Conservation (phyloP, 2,888 invertebrate species). For the Dendrolimus houi region DNA sequence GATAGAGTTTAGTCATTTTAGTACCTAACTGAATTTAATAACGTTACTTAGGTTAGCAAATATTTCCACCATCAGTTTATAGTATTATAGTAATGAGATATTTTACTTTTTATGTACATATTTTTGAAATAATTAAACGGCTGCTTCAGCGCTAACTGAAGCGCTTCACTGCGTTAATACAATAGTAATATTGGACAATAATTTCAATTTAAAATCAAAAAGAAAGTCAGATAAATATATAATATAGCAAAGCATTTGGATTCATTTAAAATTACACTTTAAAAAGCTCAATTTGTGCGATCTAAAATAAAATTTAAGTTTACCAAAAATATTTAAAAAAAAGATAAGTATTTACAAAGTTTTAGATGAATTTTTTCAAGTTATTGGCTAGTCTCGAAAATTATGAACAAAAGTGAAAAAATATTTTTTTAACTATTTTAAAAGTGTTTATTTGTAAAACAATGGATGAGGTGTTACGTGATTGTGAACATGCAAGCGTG, state of each 20-base stretch:
- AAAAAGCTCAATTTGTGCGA: constrained; percentile 33
- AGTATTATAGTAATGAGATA: background rate
- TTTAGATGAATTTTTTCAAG: constrained; percentile 1
- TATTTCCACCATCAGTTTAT: background rate
- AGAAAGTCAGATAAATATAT: too few species aligned
- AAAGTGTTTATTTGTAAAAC: background rate
- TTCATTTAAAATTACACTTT: background rate
- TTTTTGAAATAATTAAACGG: background rate
- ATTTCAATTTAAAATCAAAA: too few species aligned
- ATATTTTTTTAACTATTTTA: background rate
- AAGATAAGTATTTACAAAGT: constrained; percentile 12
- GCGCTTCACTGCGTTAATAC: background rate
- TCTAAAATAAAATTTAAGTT: constrained; percentile 8
- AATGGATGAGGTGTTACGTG: background rate
- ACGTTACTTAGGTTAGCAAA: background rate
- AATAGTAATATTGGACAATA: too few species aligned
- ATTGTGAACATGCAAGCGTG: background rate
- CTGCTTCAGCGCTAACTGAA: background rate
- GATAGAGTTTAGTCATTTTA: background rate
- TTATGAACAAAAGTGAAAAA: background rate
- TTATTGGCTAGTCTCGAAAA: background rate
- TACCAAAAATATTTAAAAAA: constrained; percentile 4
- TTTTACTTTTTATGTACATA: background rate
- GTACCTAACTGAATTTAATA: too few species aligned
- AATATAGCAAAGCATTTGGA: too few species aligned